Evolutionary conservation across 2,888 invertebrate species (phyloP).

Genomic region (Macroteleia sp.): DNA sequence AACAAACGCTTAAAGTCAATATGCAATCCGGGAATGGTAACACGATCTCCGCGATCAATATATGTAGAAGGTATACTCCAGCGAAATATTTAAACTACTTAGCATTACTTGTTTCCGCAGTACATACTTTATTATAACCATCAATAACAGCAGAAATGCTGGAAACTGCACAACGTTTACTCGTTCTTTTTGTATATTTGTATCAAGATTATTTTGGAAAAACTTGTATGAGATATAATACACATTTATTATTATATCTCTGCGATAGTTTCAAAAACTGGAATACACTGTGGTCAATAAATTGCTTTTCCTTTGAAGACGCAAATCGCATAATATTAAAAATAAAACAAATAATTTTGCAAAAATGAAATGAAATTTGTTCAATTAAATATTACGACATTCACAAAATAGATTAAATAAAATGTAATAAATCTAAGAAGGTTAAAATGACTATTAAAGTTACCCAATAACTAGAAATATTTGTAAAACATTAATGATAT

Average conservation of each 20-base stretch:
- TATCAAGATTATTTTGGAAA: constrained; percentile 7
- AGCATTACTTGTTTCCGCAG: background rate
- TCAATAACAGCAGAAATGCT: background rate
- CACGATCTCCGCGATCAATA: constrained; percentile 7
- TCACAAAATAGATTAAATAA: too few relatives aligned
- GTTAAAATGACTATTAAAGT: too few relatives aligned
- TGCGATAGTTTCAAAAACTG: constrained; percentile 10
- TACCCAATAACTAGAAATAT: too few relatives aligned
- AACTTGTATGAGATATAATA: constrained; percentile 12
- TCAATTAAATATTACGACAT: too few relatives aligned
- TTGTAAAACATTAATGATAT: too few relatives aligned
- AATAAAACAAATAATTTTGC: constrained; percentile 34
- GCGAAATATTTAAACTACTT: constrained; percentile 1
- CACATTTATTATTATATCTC: constrained; percentile 21
- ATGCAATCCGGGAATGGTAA: background rate
- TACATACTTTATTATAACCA: constrained; percentile 1
- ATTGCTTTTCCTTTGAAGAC: constrained; percentile 43
- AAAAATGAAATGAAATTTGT: too few relatives aligned
- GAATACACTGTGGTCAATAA: constrained; percentile 23
- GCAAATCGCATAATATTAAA: constrained; percentile 30
- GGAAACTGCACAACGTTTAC: background rate
- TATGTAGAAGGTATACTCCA: background rate
- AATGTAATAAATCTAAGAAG: too few relatives aligned
- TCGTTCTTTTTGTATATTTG: constrained; percentile 6
- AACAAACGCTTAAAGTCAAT: constrained; percentile 1